These are phyloP conservation scores for Megaceryle torquata DNA, from an alignment of 2,113 vertebrate genomes.

Conservation along the genomic window DNA sequence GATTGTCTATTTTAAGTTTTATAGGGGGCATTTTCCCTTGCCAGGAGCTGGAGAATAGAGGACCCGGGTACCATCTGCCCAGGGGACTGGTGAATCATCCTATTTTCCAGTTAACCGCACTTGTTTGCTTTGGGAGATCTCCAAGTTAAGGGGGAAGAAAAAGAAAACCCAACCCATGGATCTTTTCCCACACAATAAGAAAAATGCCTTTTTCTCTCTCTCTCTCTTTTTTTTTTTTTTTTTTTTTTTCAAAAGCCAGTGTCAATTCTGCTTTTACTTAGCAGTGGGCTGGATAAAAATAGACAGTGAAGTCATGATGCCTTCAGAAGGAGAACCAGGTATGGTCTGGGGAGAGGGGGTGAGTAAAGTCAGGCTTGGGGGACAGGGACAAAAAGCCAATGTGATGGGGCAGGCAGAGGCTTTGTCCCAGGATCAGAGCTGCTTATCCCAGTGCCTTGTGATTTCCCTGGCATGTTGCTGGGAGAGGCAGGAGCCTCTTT, in stretches of 20 bases:
- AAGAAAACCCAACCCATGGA: slow-evolving; percentile 58
- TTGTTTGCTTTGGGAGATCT: slow-evolving; percentile 69
- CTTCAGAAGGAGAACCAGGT: slow-evolving; percentile 36
- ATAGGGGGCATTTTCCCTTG: slow-evolving; percentile 59
- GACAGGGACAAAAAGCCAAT: neutral
- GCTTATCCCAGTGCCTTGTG: neutral
- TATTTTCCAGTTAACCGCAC: slow-evolving; percentile 62
- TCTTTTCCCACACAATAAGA: slow-evolving; percentile 70
- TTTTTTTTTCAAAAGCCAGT: neutral
- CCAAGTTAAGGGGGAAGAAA: slow-evolving; percentile 63
- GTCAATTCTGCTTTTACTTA: slow-evolving; percentile 59
- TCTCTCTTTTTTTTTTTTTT: neutral
- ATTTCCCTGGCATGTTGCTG: neutral
- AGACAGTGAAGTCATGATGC: slow-evolving; percentile 33
- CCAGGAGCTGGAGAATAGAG: slow-evolving; percentile 57
- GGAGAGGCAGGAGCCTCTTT: neutral
- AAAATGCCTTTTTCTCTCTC: slow-evolving; percentile 28
- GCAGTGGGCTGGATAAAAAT: slow-evolving; percentile 63
- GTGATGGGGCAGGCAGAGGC: neutral
- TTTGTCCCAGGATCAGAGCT: neutral
- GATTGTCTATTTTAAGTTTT: slow-evolving; percentile 23
- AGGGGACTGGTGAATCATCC: slow-evolving; percentile 69
- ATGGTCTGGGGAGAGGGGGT: slow-evolving; percentile 12
- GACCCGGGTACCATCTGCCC: slow-evolving; percentile 67
- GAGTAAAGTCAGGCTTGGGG: neutral